Evolutionary conservation across 2,888 invertebrate species (phyloP).

Genomic region (Smittia sp.): DNA sequence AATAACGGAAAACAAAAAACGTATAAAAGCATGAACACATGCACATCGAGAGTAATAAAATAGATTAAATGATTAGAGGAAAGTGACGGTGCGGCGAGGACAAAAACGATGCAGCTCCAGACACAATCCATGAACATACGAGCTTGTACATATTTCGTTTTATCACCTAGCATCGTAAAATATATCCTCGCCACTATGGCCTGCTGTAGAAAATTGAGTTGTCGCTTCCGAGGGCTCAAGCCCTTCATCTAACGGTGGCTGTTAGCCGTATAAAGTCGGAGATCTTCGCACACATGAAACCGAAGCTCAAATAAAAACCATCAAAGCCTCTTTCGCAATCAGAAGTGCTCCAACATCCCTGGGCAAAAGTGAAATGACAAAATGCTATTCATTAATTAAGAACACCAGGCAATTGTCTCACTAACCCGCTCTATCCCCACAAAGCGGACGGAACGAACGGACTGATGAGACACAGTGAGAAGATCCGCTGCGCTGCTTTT

Average conservation of each 20-base stretch:
- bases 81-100: neutral
- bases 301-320: too few relatives aligned
- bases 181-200: neutral
- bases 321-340: too few relatives aligned
- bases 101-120: slow-evolving; percentile 19
- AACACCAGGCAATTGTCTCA: neutral
- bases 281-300: too few relatives aligned
- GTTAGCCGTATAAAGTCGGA: too few relatives aligned
- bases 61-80: slow-evolving; percentile 37
- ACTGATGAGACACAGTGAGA: neutral
- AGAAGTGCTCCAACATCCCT: too few relatives aligned
- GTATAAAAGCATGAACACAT: neutral
- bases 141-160: slow-evolving; percentile 16
- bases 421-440: slow-evolving; percentile 1
- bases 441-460: neutral
- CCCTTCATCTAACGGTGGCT: too few relatives aligned
- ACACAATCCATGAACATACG: slow-evolving; percentile 4
- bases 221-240: too few relatives aligned
- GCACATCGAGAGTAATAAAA: slow-evolving; percentile 25
- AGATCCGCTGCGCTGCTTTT: slow-evolving; percentile 2
- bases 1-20: slow-evolving; percentile 20
- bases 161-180: neutral
- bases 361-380: neutral
- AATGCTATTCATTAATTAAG: slow-evolving; percentile 37
- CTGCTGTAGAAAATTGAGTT: too few relatives aligned